Conservation (phyloP, 2,113 vertebrate genomes). For the Alaudala cheleensis region DNA sequence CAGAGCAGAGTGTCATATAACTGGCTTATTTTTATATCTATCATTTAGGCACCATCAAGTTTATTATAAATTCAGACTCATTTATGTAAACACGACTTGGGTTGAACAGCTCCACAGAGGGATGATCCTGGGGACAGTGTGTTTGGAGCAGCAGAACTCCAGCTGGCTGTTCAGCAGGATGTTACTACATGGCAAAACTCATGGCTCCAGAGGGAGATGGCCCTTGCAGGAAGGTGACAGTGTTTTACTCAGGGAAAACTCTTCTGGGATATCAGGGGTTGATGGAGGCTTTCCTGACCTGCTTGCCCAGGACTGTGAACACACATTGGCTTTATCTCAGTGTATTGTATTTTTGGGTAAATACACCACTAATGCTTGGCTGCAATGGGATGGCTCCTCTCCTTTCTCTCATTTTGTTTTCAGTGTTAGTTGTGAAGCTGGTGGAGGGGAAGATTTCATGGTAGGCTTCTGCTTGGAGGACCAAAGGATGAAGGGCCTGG, state of each 20-base stretch:
- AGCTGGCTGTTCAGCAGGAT: accelerated
- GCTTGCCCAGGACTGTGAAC: background rate
- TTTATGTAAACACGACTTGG: conserved; percentile 33
- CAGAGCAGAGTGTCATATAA: conserved; percentile 36
- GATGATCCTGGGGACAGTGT: background rate
- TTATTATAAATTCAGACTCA: conserved; percentile 59
- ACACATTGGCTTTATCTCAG: background rate
- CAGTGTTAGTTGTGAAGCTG: background rate
- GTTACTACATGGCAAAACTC: background rate
- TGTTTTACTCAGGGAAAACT: background rate
- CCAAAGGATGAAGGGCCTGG: background rate
- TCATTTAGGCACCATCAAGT: conserved; percentile 61
- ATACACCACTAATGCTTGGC: accelerated
- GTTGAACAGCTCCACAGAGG: background rate
- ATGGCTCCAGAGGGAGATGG: background rate
- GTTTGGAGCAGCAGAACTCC: background rate
- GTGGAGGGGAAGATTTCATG: accelerated
- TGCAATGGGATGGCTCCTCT: background rate
- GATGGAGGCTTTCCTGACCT: background rate
- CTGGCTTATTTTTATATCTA: conserved; percentile 32
- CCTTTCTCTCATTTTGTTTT: background rate
- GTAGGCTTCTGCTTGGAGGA: background rate
- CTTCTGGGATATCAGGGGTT: background rate
- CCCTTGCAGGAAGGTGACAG: background rate
- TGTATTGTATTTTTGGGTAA: background rate